A percentile compares a stretch with the other conserved stretches of the same genome.
Conservation (phyloP, 2,113 vertebrate species). For the Picathartes gymnocephalus region DNA sequence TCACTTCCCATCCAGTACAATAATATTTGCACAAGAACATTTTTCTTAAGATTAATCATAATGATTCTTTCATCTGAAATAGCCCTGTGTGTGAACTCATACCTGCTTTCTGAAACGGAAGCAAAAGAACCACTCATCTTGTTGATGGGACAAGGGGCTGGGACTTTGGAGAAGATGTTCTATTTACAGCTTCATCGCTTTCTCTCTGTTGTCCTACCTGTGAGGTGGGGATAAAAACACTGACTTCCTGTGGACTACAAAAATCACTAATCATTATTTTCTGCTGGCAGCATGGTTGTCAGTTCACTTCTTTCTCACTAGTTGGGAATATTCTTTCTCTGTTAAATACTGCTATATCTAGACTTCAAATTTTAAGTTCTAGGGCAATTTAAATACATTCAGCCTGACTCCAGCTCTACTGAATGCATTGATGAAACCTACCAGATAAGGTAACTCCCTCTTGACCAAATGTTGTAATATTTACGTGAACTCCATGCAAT, state of each 20-base stretch:
- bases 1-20: not conserved
- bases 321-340: not conserved
- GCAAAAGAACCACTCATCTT: not conserved
- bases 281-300: not conserved
- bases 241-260: not conserved
- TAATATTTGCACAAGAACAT: not conserved
- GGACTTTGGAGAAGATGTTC: not conserved
- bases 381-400: not conserved
- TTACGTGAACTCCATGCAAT: not conserved
- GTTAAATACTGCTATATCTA: not conserved
- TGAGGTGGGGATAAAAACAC: not conserved
- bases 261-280: not conserved
- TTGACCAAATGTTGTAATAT: not conserved
- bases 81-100: not conserved
- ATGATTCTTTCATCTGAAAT: not conserved
- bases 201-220: not conserved
- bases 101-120: not conserved
- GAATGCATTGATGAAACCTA: not conserved
- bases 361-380: not conserved
- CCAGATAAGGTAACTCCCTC: not conserved
- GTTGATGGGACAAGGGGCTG: not conserved
- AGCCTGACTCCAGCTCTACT: not conserved
- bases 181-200: not conserved
- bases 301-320: not conserved
- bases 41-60: not conserved